Evolutionary conservation across 2,888 invertebrate species (phyloP).

Genomic region (Rosalia funebris): DNA sequence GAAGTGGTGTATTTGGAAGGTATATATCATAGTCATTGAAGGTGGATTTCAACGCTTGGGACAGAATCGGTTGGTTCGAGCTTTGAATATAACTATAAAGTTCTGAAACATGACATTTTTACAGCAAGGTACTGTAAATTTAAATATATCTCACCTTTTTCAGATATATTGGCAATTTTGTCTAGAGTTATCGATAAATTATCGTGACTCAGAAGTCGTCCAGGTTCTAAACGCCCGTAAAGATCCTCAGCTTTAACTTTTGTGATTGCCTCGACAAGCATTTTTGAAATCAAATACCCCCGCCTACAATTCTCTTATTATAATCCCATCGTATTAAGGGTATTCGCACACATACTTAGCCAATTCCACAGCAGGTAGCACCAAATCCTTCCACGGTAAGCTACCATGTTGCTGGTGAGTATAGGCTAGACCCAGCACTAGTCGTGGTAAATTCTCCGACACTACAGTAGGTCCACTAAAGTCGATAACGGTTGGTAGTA

Average conservation of each 20-base stretch:
- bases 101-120: slow-evolving; percentile 48
- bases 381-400: slow-evolving; percentile 69
- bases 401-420: slow-evolving; percentile 69
- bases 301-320: slow-evolving; percentile 52
- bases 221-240: slow-evolving; percentile 64
- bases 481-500: slow-evolving; percentile 68
- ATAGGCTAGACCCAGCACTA: slow-evolving; percentile 69
- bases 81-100: slow-evolving; percentile 59
- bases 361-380: slow-evolving; percentile 69
- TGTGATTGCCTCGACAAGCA: slow-evolving; percentile 64
- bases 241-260: slow-evolving; percentile 59
- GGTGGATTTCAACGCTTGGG: slow-evolving; percentile 49
- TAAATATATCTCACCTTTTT: slow-evolving; percentile 51
- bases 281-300: slow-evolving; percentile 67
- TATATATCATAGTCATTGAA: slow-evolving; percentile 59
- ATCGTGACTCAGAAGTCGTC: slow-evolving; percentile 64
- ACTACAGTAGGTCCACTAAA: slow-evolving; percentile 64
- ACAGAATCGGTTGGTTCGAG: slow-evolving; percentile 49
- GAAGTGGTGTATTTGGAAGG: slow-evolving; percentile 55
- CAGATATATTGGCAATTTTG: slow-evolving; percentile 65
- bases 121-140: slow-evolving; percentile 3
- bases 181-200: slow-evolving; percentile 68
- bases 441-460: slow-evolving; percentile 66
- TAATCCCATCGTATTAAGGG: neutral
- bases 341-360: slow-evolving; percentile 62